Evolutionary conservation across 2,113 vertebrate species (phyloP).

Genomic region (Prionailurus viverrinus): DNA sequence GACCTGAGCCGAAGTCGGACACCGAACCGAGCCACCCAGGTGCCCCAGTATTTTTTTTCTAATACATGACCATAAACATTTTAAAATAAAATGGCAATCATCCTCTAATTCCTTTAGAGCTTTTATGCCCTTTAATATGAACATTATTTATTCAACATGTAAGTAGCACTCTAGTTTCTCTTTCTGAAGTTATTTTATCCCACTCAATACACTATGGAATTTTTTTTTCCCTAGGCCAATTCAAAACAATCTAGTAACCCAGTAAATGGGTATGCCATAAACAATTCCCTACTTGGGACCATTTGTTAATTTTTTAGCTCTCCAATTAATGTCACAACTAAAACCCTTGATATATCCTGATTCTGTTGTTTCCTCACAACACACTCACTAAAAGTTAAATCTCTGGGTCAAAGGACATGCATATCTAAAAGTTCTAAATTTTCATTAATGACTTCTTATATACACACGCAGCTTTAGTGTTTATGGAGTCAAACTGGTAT

Average conservation of each 20-base stretch:
- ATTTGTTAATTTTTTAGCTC: conserved; percentile 35
- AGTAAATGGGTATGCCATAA: conserved; percentile 11
- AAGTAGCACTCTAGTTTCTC: not conserved
- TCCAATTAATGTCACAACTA: not conserved
- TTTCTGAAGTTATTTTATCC: not conserved
- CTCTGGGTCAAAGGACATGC: not conserved
- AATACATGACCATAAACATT: conserved; percentile 1
- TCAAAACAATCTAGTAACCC: not conserved
- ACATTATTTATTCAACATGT: not conserved
- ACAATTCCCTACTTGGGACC: not conserved
- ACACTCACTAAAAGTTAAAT: not conserved
- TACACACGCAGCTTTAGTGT: not conserved
- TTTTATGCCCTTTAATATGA: not conserved
- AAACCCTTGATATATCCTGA: conserved; percentile 1
- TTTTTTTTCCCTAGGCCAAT: conserved; percentile 3
- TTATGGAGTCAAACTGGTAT: not conserved
- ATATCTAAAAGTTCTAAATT: not conserved
- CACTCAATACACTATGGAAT: not conserved
- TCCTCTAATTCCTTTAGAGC: not conserved
- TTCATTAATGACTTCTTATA: not conserved
- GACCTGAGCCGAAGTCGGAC: too few relatives aligned
- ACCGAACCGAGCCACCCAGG: too few relatives aligned
- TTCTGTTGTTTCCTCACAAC: not conserved
- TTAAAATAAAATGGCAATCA: conserved; percentile 39
- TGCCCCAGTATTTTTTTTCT: not conserved